phyloP scores from a whole-genome alignment of 2,113 vertebrate species.

The Rhinogobius similis region DNA sequence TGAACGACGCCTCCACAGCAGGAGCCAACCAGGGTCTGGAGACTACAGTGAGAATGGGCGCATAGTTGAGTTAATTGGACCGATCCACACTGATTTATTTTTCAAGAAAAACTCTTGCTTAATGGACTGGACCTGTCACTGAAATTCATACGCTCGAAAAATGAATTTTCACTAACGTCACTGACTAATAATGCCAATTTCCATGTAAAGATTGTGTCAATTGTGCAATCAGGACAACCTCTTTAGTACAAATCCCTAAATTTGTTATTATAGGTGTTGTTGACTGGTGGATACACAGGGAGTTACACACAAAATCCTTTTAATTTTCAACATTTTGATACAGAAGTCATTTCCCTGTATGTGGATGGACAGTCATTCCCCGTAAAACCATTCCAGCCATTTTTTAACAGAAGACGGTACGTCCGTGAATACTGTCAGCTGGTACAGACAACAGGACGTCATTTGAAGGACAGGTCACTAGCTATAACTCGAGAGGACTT shows the following conservation, averaged over 20 bases:
- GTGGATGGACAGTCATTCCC: background rate
- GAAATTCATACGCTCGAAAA: constrained; percentile 4
- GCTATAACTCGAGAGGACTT: background rate
- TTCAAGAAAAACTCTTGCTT: background rate
- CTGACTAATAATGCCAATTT: no score
- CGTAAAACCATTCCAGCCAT: background rate
- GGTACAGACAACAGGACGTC: background rate
- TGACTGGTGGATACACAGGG: background rate
- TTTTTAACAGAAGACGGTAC: background rate
- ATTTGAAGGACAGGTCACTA: background rate
- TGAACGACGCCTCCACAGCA: background rate
- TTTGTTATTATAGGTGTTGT: background rate
- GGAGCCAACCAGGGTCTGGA: background rate
- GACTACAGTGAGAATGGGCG: background rate
- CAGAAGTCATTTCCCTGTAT: background rate
- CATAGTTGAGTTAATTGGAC: background rate
- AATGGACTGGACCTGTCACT: constrained; percentile 21
- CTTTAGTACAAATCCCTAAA: background rate
- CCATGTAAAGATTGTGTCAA: background rate
- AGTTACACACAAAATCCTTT: background rate
- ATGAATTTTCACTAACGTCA: no score
- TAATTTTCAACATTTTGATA: background rate
- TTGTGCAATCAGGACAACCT: constrained; percentile 11
- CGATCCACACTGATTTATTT: background rate
- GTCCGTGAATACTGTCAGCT: background rate